These are phyloP conservation scores for Micromussa lordhowensis DNA, from an alignment of 92 coral and sea anemone genomes.

Conservation along the genomic window DNA sequence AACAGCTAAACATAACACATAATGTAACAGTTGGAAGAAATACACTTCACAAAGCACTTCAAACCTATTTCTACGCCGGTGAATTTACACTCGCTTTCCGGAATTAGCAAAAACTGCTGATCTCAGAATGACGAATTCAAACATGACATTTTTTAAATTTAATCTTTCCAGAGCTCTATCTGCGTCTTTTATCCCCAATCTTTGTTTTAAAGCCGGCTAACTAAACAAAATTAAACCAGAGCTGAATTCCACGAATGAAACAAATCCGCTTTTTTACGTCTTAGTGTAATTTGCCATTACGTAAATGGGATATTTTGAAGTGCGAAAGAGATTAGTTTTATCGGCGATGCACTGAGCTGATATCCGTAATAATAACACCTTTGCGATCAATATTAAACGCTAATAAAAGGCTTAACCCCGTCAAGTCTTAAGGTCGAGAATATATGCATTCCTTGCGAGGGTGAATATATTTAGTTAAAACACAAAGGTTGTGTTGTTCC, in stretches of 20 bases:
- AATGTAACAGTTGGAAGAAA: not conserved
- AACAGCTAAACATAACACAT: slow-evolving; percentile 24
- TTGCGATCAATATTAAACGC: slow-evolving; percentile 4
- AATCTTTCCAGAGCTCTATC: not conserved
- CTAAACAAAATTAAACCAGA: not conserved
- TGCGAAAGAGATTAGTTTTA: not conserved
- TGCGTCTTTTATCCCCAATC: not conserved
- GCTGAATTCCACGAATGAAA: not conserved
- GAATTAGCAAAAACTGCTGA: not conserved
- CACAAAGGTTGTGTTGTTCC: not conserved
- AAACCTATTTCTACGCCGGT: not conserved
- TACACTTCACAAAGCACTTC: not conserved
- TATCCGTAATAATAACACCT: not conserved
- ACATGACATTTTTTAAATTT: not conserved
- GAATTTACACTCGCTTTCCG: not conserved
- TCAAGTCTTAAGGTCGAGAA: slow-evolving; percentile 9
- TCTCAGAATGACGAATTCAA: not conserved
- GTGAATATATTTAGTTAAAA: not conserved
- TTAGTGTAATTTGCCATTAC: slow-evolving; percentile 14
- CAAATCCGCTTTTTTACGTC: not conserved
- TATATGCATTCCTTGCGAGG: not conserved
- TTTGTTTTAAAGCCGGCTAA: not conserved
- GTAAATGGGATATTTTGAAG: slow-evolving; percentile 10
- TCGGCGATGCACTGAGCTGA: not conserved
- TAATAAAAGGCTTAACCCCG: slow-evolving; percentile 36